Conservation (phyloP, 2,113 vertebrate genomes). For the Otolemur garnettii region DNA sequence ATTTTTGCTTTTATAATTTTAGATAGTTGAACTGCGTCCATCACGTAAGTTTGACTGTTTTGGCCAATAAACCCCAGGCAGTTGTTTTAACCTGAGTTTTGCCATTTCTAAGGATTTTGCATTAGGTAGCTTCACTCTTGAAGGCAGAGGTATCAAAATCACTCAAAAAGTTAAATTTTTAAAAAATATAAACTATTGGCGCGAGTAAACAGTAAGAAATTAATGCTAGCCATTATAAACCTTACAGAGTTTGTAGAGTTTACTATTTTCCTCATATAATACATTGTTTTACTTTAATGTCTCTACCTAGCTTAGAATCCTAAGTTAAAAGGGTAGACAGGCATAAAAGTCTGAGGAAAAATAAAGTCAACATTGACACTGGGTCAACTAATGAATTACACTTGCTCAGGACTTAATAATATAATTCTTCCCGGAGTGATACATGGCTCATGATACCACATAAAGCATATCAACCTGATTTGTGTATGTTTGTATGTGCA, state of each 20-base stretch:
- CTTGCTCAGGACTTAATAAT: background rate
- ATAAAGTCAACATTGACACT: background rate
- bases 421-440: conserved; percentile 44
- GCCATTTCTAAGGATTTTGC: background rate
- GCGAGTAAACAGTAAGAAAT: conserved; percentile 16
- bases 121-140: conserved; percentile 45
- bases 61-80: background rate
- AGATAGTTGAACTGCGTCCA: background rate
- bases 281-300: conserved; percentile 22
- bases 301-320: conserved; percentile 42
- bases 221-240: background rate
- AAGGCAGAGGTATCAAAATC: background rate
- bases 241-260: background rate
- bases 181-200: background rate
- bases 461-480: background rate
- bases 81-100: background rate
- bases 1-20: background rate
- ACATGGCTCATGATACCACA: conserved; percentile 14
- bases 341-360: conserved; percentile 39
- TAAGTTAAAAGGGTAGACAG: conserved; percentile 19
- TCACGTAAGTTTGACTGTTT: background rate
- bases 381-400: conserved; percentile 21
- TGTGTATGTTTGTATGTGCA: background rate
- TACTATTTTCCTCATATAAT: conserved; percentile 18
- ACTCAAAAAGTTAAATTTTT: background rate